Evolutionary conservation across 2,888 invertebrate genomes (phyloP), one percentile per base, ranked within the genome.

Genomic region (Seladonia tumulorum): DNA sequence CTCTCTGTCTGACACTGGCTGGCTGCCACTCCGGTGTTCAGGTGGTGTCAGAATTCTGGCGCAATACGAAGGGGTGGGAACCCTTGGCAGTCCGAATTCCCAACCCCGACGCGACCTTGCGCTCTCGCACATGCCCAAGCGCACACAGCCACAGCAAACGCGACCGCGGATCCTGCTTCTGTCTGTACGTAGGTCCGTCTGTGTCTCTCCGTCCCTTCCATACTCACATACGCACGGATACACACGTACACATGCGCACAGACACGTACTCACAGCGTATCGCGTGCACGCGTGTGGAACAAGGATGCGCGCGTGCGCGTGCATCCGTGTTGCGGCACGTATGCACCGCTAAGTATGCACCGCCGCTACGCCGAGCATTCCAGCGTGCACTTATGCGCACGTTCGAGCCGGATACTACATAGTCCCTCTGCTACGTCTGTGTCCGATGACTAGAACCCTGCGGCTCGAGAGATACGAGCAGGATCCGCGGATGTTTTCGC

Each of bases 51-150:
- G 90, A 89, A 90, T 91, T 89, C 88, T 86, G 70, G 87, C 73
- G 88, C 90, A 80, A 82, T 76, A 83, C 89, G 89, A 90, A 92
- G 93, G 94, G 94, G 92, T 94, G 94, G 92, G 94, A 94, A 94
- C 93, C 93, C 93, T 93, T 91, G 89, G 87, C 87, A 87, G 88
- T 89, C 88, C 87, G 87, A 89, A 94, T 94, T 94, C 93, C 93
- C 94, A 94, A 94, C 93, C 92, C 92, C 87, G 90, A 80, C 63
- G 68, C 91, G 88, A 90, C 90, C 90, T 90, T 90, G 91, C 87
- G 90, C 88, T 39, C 77, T 86, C 29, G 86, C 91, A 88, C 90
- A 90, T 90, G 88, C 91, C 83, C 81, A 85, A 80, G 76, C 87
- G 79, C 79, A 79, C 81, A 76, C 71, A 68, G 71, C 63, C 76